Evolutionary conservation across 2,797 vertebrate genomes (phyloP), one percentile per base, ranked within the genome.

Genomic region (Toxotes lorentzi): DNA sequence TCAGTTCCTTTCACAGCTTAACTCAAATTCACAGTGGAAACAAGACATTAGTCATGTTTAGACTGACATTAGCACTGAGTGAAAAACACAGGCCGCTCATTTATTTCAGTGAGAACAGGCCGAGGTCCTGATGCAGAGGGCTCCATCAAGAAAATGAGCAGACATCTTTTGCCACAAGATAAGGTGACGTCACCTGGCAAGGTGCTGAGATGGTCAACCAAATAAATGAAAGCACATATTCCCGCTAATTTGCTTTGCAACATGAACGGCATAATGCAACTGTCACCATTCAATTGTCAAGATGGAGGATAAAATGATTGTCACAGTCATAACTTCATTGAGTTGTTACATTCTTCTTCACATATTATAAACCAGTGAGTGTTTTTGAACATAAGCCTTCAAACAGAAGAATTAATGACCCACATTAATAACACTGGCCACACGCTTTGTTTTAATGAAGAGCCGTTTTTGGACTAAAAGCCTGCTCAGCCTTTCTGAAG

Each of bases 391-490:
- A 30, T 50, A 21, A 34, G 34, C 23, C 9, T 27, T 57, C 24
- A 69, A n/a, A 35, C 24, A 30, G 14, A 14, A 57, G 7, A 51
- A 66, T 66, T 14, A 38, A 27, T 67, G 12, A 68, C 8, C 38
- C 51, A 23, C n/a, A 30, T 40, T 43, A 27, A 27, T 30, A 38
- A 14, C 6, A 35, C 35, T 35, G 35, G 12, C 5, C 43, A 13
- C 43, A 47, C 47, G 17, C 38, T 70, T 60, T 48, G 30, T 30
- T 68, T 54, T 30, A 54, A 54, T 54, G 48, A 23, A 12, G n/a
- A 1, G 5, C 35, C 35, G 9, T 6, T 35, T 35, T 35, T 6
- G 14, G 1, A n/a, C 27, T 35, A 32, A 43, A 56, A 56, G 38
- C 24, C 51, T 32, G 12, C 19, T 56, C 66, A 43, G 35, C 23